These are phyloP conservation scores for pig (Sus scrofa) DNA, from an alignment of 2,113 vertebrate genomes.

Conservation along the genomic window T2T-Sscrofa CM000820.6:81661501-81662000, in stretches of 20 bases:
- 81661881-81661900: neutral
- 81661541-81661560: neutral
- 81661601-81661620: neutral
- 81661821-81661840: neutral
- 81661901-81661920: neutral
- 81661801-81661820: neutral
- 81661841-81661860: neutral
- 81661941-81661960: neutral
- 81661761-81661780: neutral
- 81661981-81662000: neutral
- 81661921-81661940: neutral
- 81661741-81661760: neutral
- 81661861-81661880: neutral
- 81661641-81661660: slow-evolving; percentile 89
- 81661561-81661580: neutral
- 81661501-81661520: slow-evolving; percentile 24
- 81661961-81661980: neutral
- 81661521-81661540: slow-evolving; percentile 34
- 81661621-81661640: neutral
- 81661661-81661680: slow-evolving; percentile 87
- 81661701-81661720: slow-evolving; percentile 87
- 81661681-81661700: slow-evolving; percentile 80
- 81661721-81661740: slow-evolving; percentile 88
- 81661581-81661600: slow-evolving; percentile 15
- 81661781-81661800: neutral